Conservation (phyloP, 2,797 vertebrate species). For the Dromococcyx pavoninus region DNA sequence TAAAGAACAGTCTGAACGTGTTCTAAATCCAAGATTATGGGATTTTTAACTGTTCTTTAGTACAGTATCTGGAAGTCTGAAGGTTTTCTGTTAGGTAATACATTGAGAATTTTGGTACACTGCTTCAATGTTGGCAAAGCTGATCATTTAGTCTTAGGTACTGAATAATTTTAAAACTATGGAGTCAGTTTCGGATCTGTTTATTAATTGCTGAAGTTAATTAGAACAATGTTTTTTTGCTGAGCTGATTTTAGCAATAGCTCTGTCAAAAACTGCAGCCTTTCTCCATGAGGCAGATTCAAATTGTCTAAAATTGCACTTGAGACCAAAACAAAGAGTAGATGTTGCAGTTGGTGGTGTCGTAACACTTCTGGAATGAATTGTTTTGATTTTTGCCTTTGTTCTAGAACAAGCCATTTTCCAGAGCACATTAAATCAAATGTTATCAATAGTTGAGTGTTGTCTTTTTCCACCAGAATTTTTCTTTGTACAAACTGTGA, state of each 20-base stretch:
- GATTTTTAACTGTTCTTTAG: neutral
- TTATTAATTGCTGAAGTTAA: neutral
- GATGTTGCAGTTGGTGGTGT: neutral
- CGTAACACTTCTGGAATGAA: conserved; percentile 40
- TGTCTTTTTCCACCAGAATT: neutral
- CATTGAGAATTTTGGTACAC: neutral
- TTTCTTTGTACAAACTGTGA: neutral
- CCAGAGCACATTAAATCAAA: neutral
- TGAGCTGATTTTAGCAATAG: neutral
- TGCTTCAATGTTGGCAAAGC: neutral
- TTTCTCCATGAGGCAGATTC: neutral
- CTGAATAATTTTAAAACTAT: neutral
- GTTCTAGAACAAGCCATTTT: conserved; percentile 18
- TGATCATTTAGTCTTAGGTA: neutral
- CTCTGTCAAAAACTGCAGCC: neutral
- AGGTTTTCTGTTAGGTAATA: neutral
- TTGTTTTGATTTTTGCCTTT: conserved; percentile 43
- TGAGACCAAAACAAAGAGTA: neutral
- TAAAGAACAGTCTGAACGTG: neutral
- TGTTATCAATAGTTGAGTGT: neutral
- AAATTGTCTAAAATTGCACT: neutral
- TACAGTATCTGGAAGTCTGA: neutral
- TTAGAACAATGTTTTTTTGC: neutral
- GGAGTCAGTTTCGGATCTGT: neutral
- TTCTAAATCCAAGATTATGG: neutral